Base-by-base conservation (phyloP, 2,797 vertebrate species). In the Oreonectes daqikongensis region DNA sequence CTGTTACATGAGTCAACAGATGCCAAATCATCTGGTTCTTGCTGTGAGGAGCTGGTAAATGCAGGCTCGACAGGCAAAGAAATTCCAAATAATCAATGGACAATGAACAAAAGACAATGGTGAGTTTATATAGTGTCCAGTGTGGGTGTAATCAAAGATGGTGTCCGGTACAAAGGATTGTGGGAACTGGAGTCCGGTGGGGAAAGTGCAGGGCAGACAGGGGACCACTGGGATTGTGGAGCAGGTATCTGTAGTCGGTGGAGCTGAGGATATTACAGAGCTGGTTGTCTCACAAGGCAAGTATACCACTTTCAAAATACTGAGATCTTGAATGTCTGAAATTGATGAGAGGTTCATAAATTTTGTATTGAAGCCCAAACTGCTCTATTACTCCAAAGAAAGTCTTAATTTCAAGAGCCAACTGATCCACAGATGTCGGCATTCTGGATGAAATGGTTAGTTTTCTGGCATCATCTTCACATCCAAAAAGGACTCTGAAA, bases 401-500 rank as follows among this genome's bases (percentile, higher is more conserved):
- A 4, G 24, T 76, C 7, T n/a, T 76, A 30, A 60, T 18, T 26
- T 17, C 5, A 52, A 53, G 10, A n/a, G 10, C 66, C 18, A 53
- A 69, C 17, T 26, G 12, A 70, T 70, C 68, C 50, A 24, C 24
- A 4, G 26, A 67, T 10, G 9, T 48, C 18, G 11, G 1, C 18
- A 67, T 18, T 66, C 3, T 3, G 6, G 38, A 22, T 65, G 6
- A 7, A 22, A 8, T 24, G 22, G 7, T 44, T 9, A 15, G 7
- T 18, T 28, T 48, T 18, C 26, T 28, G 22, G 40, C 53, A 69
- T 61, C 65, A 30, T 44, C 65, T 76, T 46, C 40, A 35, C 64
- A 18, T 68, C 26, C 74, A 69, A 76, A 76, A 52, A 76, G 28
- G 15, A 61, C 55, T 69, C 66, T 69, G 18, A 40, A 55, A 6